A percentile compares a stretch with the other conserved stretches of the same genome.
Evolutionary conservation across 2,888 invertebrate species (phyloP).

Genomic region (Ryuthela nishihirai): DNA sequence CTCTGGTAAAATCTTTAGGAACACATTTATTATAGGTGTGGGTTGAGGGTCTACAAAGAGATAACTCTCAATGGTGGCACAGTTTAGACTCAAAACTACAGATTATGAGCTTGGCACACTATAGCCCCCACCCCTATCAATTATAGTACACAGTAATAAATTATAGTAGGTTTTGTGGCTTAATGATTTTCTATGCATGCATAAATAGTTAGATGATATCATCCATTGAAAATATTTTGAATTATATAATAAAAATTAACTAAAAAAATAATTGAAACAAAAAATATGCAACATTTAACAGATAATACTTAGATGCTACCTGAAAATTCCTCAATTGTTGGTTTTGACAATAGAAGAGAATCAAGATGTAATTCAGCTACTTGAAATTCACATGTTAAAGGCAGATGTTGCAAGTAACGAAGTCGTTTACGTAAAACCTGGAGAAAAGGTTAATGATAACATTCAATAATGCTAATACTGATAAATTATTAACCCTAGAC

Average conservation of each 20-base stretch:
- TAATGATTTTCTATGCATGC: too few species aligned
- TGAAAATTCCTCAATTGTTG: slow-evolving; percentile 65
- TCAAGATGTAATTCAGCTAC: slow-evolving; percentile 80
- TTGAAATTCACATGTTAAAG: slow-evolving; percentile 83
- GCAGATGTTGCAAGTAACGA: slow-evolving; percentile 78
- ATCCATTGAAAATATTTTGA: not conserved
- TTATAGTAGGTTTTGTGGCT: too few species aligned
- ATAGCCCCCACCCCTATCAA: too few species aligned
- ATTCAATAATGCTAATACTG: not conserved
- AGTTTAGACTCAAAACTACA: too few species aligned
- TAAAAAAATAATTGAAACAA: not conserved
- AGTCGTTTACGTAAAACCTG: slow-evolving; percentile 67
- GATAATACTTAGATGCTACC: slow-evolving; percentile 55
- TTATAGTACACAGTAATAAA: too few species aligned
- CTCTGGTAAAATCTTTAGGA: too few species aligned
- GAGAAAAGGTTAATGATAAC: slow-evolving; percentile 11
- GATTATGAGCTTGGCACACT: too few species aligned
- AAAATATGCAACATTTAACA: slow-evolving; percentile 6
- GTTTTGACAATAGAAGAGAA: slow-evolving; percentile 65
- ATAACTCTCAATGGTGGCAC: too few species aligned
- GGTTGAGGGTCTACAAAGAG: too few species aligned
- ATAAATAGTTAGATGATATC: not conserved
- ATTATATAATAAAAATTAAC: not conserved
- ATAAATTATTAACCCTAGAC: too few species aligned
- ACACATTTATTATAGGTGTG: too few species aligned